Evolutionary conservation across 2,113 vertebrate genomes (phyloP).

Genomic region (Ailurus styani): DNA sequence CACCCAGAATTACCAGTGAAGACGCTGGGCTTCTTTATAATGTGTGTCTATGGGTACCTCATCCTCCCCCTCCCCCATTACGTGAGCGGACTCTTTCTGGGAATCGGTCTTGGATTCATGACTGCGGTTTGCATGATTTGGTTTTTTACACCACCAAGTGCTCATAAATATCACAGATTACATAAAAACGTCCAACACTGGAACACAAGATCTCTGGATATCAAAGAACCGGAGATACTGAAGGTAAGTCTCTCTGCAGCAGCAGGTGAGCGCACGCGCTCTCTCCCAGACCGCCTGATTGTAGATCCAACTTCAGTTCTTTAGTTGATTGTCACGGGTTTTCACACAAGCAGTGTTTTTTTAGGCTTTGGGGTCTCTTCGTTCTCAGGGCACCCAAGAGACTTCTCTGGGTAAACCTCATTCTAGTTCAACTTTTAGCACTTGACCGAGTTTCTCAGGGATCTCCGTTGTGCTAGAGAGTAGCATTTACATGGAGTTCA

Average conservation of each 20-base stretch:
- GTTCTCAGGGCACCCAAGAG: not conserved
- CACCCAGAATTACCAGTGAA: conserved; percentile 85
- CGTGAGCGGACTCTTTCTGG: conserved; percentile 88
- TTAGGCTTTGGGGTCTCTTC: not conserved
- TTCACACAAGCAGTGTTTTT: not conserved
- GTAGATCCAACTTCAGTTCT: not conserved
- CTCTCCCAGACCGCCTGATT: not conserved
- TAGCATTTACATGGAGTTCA: not conserved
- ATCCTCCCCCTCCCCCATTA: conserved; percentile 92
- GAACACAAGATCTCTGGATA: conserved; percentile 86
- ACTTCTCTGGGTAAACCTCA: not conserved
- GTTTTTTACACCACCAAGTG: conserved; percentile 87
- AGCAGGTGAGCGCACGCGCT: rapidly evolving
- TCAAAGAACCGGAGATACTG: conserved; percentile 93
- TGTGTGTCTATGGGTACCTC: conserved; percentile 92
- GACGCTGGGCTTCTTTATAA: conserved; percentile 87
- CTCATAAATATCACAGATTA: conserved; percentile 74
- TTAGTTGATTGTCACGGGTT: not conserved
- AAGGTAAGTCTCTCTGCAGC: conserved; percentile 78
- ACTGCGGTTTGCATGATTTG: conserved; percentile 91
- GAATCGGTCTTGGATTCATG: conserved; percentile 92
- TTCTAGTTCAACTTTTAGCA: not conserved
- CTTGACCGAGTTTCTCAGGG: not conserved
- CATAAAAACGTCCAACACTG: conserved; percentile 74
- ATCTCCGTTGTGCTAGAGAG: not conserved